These are phyloP conservation scores for Drosophila pandora DNA, from an alignment of 1,140 invertebrate genomes.

Conservation along the genomic window DNA sequence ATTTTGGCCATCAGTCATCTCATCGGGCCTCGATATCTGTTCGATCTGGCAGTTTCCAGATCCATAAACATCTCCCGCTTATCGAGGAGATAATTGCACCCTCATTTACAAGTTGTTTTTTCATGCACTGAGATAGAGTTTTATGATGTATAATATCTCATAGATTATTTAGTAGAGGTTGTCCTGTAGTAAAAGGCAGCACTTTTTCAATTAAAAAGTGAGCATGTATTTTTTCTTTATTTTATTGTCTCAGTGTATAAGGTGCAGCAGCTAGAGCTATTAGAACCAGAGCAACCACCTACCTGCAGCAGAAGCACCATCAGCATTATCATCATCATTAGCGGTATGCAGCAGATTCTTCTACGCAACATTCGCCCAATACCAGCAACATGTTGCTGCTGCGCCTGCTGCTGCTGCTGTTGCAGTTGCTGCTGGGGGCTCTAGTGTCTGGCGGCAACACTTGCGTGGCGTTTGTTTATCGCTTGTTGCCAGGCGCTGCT, in stretches of 20 bases:
- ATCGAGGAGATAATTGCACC: conserved; percentile 33
- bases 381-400: conserved; percentile 69
- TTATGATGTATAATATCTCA: neutral
- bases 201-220: no score
- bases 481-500: conserved; percentile 77
- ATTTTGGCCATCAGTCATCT: conserved; percentile 14
- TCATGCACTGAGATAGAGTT: neutral
- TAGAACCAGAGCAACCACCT: conserved; percentile 41
- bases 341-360: conserved; percentile 51
- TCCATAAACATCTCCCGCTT: conserved; percentile 24
- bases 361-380: conserved; percentile 48
- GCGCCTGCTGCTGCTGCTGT: conserved; percentile 17
- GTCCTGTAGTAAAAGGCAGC: no score
- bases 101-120: conserved; percentile 6
- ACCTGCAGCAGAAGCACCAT: conserved; percentile 12
- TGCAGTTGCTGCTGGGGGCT: neutral
- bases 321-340: conserved; percentile 63
- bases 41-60: conserved; percentile 3
- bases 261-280: conserved; percentile 8
- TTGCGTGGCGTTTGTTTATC: conserved; percentile 77
- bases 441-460: conserved; percentile 73
- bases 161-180: neutral
- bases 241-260: conserved; percentile 11
- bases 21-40: conserved; percentile 5
- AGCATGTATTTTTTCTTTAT: no score